Evolutionary conservation across 2,113 vertebrate genomes (phyloP), one percentile per base, ranked within the genome.

Genomic region (Gadus macrocephalus): DNA sequence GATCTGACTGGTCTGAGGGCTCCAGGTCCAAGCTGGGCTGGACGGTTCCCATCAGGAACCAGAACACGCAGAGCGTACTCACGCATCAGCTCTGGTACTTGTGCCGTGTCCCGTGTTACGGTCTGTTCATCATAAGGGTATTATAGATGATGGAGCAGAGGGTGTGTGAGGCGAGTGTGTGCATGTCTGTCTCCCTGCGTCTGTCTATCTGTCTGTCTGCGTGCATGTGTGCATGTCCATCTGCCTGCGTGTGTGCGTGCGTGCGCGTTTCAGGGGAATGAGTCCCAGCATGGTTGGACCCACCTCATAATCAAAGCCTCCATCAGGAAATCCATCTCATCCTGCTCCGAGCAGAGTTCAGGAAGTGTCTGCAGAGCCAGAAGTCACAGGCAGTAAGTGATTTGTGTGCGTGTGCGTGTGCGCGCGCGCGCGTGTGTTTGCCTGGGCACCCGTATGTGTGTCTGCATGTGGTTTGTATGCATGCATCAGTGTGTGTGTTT

Each of bases 301-400:
- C 81, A 95, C 95, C 95, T 96, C 92, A 97, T 96, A 80, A 97
- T 97, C 77, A 97, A 69, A 0, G 91, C 94, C 89, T 97, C 94
- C 93, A 94, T 95, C 74, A 98, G 92, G 90, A 97, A 98, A 91
- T 96, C 94, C 93, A 95, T 93, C 83, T 96, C 93, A 68, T 97
- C 95, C 80, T 96, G 95, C 62, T 92, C 93, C 3, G 94, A 98
- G 83, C 95, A 96, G 88, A 98, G 93, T 91, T 96, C 95, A 55
- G 95, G 94, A 76, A 97, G 89, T 12, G 94, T 96, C 95, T 97
- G 85, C 65, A 65, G 71, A 78, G 66, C 62, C 78, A 38, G 63
- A 75, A 35, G 63, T 27, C 19, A 66, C 56, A 74, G 62, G 58
- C 35, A 70, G 72, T 62, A 64, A 66, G 62, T 49, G 42, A 0